A percentile compares a stretch with the other conserved stretches of the same genome.
Evolutionary conservation across 2,113 vertebrate genomes (phyloP).

Genomic region (Urocitellus parryii): DNA sequence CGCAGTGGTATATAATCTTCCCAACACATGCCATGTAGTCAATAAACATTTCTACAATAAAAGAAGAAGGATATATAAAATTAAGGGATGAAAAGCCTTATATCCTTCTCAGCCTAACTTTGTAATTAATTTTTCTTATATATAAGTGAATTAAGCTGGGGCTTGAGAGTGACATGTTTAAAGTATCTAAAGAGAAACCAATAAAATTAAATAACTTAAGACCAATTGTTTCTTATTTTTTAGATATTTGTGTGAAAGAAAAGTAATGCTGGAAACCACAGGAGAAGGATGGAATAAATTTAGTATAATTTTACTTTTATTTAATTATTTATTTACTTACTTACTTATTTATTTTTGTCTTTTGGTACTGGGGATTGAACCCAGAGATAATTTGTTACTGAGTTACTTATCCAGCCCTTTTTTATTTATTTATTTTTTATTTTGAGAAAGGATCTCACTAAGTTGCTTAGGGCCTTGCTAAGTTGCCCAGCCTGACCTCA

Average conservation of each 20-base stretch:
- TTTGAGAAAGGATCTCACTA: too few relatives aligned
- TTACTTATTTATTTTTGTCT: too few relatives aligned
- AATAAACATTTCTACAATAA: slow-evolving; percentile 2
- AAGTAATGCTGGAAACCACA: neutral
- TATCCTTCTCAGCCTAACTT: neutral
- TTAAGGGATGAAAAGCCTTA: neutral
- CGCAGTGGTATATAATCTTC: neutral
- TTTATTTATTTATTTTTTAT: too few relatives aligned
- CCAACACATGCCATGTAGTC: neutral
- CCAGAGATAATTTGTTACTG: too few relatives aligned
- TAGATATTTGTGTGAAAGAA: neutral
- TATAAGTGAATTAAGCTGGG: neutral
- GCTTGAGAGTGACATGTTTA: neutral
- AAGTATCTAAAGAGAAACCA: neutral
- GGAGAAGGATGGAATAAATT: neutral
- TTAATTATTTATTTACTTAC: too few relatives aligned
- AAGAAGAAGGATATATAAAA: neutral
- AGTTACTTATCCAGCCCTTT: too few relatives aligned
- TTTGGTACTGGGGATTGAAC: too few relatives aligned
- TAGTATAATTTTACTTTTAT: neutral
- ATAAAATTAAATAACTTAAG: neutral
- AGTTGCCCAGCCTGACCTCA: too few relatives aligned
- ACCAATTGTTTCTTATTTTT: slow-evolving; percentile 14
- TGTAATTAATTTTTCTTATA: neutral
- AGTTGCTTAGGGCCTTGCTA: too few relatives aligned